Evolutionary conservation across 1,140 invertebrate species (phyloP), one percentile per base, ranked within the genome.

Genomic region (Papilio helenus): DNA sequence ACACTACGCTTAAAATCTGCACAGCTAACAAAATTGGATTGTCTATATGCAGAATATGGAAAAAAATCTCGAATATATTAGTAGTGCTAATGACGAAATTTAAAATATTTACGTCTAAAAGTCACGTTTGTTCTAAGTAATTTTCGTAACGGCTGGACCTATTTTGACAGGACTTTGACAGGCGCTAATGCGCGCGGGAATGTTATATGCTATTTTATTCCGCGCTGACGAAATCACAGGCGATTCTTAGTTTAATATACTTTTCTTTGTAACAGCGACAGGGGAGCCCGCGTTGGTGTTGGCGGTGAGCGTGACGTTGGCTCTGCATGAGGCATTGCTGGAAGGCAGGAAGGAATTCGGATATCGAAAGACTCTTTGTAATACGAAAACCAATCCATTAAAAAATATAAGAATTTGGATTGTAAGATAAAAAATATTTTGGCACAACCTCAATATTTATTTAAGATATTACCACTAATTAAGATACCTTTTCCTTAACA

Each of bases 241-340:
- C 1, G 14, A 51, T 4, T 51, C 18, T 16, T 46, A 42, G 51
- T 46, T n/a, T n/a, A n/a, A n/a, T 42, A 55, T 72, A 23, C 23
- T 76, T 46, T 76, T 71, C 23, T 26, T 18, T 34, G 49, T 83
- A 82, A 0, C 80, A 97, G 97, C 97, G 7, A 96, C 97, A 61
- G 97, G 97, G 16, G 97, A 98, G 87, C 97, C 97, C 10, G 96
- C 97, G 5, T 82, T 98, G 2, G 96, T 96, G 79, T 92, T 98
- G 89, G 95, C 96, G 5, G 95, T 95, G n/a, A 94, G 92, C 1
- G 95, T 97, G 1, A 95, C 96, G 34, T 95, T 96, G 84, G 97
- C 97, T 9, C 94, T 98, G 29, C 95, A 96, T 72, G 94, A 97
- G 76, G 96, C 97, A 1, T 95, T 98, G 7, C 88, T 95, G 71